Conservation (phyloP, 2,113 vertebrate species). For the Rissa tridactyla region DNA sequence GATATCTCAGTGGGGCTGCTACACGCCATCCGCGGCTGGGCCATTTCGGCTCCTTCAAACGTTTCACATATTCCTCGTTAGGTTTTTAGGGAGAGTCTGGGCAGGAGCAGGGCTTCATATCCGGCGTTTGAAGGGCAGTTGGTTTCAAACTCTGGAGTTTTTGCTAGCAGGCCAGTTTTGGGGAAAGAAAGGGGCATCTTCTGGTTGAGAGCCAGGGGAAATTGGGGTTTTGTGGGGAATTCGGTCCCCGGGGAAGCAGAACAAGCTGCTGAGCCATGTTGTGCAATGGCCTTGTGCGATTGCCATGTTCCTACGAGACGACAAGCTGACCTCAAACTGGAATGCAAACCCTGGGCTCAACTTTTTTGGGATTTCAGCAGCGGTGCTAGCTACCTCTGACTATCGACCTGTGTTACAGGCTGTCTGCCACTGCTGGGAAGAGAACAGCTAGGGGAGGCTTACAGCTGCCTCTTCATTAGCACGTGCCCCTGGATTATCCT, state of each 20-base stretch:
- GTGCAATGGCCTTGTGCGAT: rapidly evolving
- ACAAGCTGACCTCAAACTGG: background rate
- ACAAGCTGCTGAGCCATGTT: background rate
- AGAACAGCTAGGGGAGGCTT: background rate
- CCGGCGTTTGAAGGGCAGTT: background rate
- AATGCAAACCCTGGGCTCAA: background rate
- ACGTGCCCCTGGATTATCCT: rapidly evolving
- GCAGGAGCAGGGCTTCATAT: background rate
- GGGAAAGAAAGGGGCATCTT: background rate
- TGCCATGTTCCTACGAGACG: rapidly evolving
- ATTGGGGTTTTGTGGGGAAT: background rate
- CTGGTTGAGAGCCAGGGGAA: background rate
- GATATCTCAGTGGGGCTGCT: slow-evolving; percentile 15
- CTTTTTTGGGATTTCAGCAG: background rate
- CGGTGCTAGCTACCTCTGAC: background rate
- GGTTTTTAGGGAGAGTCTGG: background rate
- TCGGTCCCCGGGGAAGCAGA: background rate
- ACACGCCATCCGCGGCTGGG: background rate
- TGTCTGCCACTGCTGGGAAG: background rate
- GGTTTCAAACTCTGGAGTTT: background rate
- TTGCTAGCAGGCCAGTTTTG: background rate
- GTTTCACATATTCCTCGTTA: background rate
- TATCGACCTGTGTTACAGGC: background rate
- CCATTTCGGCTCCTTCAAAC: background rate
- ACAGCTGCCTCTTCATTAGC: rapidly evolving